phyloP scores from a whole-genome alignment of 2,113 vertebrate genomes.

The Sclerurus mexicanus region DNA sequence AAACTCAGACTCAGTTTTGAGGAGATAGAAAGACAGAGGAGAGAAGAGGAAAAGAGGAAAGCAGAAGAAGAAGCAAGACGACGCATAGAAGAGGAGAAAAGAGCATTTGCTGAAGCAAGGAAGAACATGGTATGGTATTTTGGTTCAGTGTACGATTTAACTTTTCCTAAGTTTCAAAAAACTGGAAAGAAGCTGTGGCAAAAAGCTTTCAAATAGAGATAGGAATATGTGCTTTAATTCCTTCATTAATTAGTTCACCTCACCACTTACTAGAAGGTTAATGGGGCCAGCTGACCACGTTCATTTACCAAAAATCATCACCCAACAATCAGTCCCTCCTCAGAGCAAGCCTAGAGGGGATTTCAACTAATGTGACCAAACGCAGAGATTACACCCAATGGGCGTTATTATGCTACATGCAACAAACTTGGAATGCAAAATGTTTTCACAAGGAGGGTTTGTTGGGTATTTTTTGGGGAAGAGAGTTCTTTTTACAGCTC shows the following conservation, averaged over 20 bases:
- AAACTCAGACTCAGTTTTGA: conserved; percentile 95
- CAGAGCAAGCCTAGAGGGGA: background rate
- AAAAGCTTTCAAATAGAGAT: background rate
- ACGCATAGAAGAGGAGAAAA: conserved; percentile 92
- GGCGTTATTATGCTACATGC: background rate
- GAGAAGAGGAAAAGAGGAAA: conserved; percentile 86
- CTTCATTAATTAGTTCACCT: background rate
- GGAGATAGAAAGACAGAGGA: conserved; percentile 90
- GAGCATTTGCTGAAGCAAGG: conserved; percentile 92
- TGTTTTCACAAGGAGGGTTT: background rate
- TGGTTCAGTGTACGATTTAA: background rate
- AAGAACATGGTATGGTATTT: conserved; percentile 85
- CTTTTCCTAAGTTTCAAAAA: background rate
- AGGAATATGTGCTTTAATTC: background rate
- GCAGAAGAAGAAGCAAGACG: conserved; percentile 87
- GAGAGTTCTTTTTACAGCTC: background rate
- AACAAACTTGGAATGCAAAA: background rate
- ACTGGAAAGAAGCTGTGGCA: background rate
- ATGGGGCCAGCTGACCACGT: background rate
- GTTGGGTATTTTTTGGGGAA: fast-evolving
- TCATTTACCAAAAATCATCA: background rate
- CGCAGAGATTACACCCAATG: background rate
- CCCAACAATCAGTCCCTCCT: background rate
- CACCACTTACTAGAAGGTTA: background rate
- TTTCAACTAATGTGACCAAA: background rate